A percentile compares a stretch with the other conserved stretches of the same genome.
phyloP scores from a whole-genome alignment of 2,888 invertebrate species.

The Itoplectis maculator region DNA sequence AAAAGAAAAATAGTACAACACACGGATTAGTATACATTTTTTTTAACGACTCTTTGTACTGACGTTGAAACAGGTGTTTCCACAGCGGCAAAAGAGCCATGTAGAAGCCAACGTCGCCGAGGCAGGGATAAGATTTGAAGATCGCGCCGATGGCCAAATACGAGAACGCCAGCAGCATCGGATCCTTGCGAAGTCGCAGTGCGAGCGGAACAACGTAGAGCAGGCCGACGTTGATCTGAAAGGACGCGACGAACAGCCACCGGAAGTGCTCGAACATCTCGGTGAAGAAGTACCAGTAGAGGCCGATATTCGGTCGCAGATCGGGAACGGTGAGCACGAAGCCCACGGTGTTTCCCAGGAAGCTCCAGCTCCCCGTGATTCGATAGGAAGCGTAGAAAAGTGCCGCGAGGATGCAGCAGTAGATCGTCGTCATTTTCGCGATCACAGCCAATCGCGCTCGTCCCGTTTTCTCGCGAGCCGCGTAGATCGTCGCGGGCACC shows the following conservation, averaged over 20 bases:
- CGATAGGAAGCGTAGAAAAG: conserved; percentile 88
- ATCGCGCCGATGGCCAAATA: conserved; percentile 93
- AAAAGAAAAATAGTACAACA: conserved; percentile 39
- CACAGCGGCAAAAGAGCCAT: conserved; percentile 96
- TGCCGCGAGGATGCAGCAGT: conserved; percentile 86
- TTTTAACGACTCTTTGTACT: conserved; percentile 83
- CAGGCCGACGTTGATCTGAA: conserved; percentile 97
- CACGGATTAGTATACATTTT: not conserved
- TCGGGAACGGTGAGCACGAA: conserved; percentile 95
- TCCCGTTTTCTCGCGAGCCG: conserved; percentile 86
- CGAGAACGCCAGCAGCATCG: conserved; percentile 92
- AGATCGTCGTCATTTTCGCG: conserved; percentile 85
- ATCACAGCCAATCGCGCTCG: conserved; percentile 86
- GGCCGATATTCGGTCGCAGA: conserved; percentile 97
- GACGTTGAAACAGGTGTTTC: conserved; percentile 94
- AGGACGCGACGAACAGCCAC: conserved; percentile 96
- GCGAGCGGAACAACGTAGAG: conserved; percentile 96
- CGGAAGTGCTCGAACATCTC: conserved; percentile 99
- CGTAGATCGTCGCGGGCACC: conserved; percentile 92
- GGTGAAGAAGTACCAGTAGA: conserved; percentile 99
- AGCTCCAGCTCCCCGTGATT: conserved; percentile 87
- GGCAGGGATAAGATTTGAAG: conserved; percentile 98
- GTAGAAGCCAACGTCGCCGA: conserved; percentile 97
- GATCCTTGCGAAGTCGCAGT: conserved; percentile 91
- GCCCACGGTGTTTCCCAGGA: conserved; percentile 82